Conservation (phyloP, 2,797 vertebrate genomes). For the Antrozous pallidus region DNA sequence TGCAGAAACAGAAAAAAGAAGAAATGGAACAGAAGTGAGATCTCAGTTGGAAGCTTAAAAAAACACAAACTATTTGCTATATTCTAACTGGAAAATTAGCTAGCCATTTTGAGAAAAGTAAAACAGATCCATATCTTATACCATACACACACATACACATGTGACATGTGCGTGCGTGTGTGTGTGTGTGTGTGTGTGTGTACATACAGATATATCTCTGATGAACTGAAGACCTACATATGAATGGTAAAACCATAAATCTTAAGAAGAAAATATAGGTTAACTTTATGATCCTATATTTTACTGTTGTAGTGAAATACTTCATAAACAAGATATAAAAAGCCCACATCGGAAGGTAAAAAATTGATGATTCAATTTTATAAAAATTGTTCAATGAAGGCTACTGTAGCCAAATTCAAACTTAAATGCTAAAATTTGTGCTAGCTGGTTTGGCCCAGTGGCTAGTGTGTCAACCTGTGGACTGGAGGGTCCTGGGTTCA, state of each 20-base stretch:
- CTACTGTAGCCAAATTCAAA: neutral
- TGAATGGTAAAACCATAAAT: neutral
- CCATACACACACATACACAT: neutral
- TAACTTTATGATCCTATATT: neutral
- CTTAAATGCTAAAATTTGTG: neutral
- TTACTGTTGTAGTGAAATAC: neutral
- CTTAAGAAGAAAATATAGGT: neutral
- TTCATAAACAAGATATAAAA: neutral
- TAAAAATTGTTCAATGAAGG: neutral
- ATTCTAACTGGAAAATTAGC: neutral
- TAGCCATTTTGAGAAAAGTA: neutral
- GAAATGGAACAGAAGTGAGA: neutral
- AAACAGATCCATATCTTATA: neutral
- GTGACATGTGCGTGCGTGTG: neutral
- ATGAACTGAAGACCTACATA: neutral
- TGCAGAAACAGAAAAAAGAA: neutral
- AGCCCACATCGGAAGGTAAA: neutral
- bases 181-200: too few relatives aligned
- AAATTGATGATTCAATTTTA: neutral
- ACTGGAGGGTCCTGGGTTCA: too few relatives aligned
- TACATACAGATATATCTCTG: neutral
- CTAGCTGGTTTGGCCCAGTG: too few relatives aligned
- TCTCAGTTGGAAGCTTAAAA: neutral
- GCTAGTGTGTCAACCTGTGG: too few relatives aligned
- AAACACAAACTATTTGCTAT: neutral